Evolutionary conservation across 2,888 invertebrate species (phyloP).

Genomic region (Aethes cnicana): DNA sequence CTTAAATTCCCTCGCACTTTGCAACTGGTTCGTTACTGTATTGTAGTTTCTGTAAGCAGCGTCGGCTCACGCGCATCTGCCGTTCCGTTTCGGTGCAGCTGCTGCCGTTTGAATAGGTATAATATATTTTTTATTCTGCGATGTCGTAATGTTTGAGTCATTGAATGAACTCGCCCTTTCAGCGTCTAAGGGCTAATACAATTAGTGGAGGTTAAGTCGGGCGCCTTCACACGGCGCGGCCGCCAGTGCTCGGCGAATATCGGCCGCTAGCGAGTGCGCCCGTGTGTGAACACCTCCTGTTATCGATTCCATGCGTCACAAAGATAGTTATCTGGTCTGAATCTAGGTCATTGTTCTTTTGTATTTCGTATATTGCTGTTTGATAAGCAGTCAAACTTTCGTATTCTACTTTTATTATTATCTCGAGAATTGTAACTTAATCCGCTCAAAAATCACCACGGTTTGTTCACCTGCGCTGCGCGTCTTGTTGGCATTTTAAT

Average conservation of each 20-base stretch:
- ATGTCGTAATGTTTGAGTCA: slow-evolving; percentile 46
- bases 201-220: slow-evolving; percentile 49
- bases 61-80: slow-evolving; percentile 73
- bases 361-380: slow-evolving; percentile 59
- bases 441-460: background rate
- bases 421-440: background rate
- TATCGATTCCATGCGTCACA: slow-evolving; percentile 81
- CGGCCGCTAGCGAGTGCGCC: slow-evolving; percentile 73
- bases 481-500: slow-evolving; percentile 8
- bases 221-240: slow-evolving; percentile 65
- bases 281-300: slow-evolving; percentile 64
- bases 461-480: background rate
- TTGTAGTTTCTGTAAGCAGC: slow-evolving; percentile 63
- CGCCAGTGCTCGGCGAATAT: slow-evolving; percentile 71
- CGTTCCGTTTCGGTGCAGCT: slow-evolving; percentile 73
- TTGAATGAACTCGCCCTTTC: slow-evolving; percentile 57
- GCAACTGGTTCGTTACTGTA: slow-evolving; percentile 52
- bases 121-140: slow-evolving; percentile 59
- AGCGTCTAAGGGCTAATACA: slow-evolving; percentile 58
- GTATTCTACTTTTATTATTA: slow-evolving; percentile 15
- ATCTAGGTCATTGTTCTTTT: slow-evolving; percentile 82
- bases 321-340: slow-evolving; percentile 76
- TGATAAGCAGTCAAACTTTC: slow-evolving; percentile 44
- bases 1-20: slow-evolving; percentile 45
- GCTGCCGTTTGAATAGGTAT: slow-evolving; percentile 67